Evolutionary conservation across 2,797 vertebrate species (phyloP).

Genomic region (Cheirogaleus major): DNA sequence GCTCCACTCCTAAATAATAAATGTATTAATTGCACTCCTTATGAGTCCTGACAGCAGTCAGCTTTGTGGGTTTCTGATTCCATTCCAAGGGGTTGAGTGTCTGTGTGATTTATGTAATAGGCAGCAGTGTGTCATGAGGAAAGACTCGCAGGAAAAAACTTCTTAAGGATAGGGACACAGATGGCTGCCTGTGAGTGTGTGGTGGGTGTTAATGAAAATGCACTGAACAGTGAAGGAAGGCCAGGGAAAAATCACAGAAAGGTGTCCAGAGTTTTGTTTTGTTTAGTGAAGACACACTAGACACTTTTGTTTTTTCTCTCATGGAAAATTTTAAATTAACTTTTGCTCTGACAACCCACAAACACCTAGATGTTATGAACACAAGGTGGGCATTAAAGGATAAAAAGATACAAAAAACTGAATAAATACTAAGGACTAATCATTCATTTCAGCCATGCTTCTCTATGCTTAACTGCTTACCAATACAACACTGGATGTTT

Average conservation of each 20-base stretch:
- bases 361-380: background rate
- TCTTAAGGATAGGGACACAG: conserved; percentile 49
- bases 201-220: conserved; percentile 39
- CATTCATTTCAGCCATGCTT: background rate
- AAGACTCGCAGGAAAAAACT: conserved; percentile 48
- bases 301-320: background rate
- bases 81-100: conserved; percentile 70
- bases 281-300: background rate
- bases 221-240: background rate
- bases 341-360: background rate
- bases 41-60: conserved; percentile 62
- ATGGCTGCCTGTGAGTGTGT: conserved; percentile 46
- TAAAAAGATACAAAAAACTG: background rate
- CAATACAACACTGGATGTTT: background rate
- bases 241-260: background rate
- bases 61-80: conserved; percentile 65
- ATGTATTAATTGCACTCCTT: conserved; percentile 75
- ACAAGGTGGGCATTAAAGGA: background rate
- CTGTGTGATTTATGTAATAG: conserved; percentile 68
- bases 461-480: background rate
- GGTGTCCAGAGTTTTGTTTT: background rate
- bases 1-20: conserved; percentile 63
- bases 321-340: background rate
- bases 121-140: conserved; percentile 45
- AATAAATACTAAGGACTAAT: background rate